Base-by-base conservation (phyloP, 2,888 invertebrate species). In the Tridacna crocea region DNA sequence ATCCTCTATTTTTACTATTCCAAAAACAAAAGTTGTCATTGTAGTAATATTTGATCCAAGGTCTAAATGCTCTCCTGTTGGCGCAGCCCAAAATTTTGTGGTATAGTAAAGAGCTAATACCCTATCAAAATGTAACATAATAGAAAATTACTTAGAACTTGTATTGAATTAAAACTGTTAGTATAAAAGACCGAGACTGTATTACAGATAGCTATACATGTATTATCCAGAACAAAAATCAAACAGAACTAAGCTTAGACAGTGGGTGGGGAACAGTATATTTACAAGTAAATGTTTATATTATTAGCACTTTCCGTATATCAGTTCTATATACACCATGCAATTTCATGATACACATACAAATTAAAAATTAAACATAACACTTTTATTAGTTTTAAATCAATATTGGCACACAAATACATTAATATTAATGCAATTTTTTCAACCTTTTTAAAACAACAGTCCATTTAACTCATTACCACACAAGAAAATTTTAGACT, bases 221-320 rank as follows among this genome's bases (percentile, higher is more conserved):
- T 36, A 36, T 36, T 36, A 36, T 36, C 36, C 36, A 36, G 36
- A 36, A 36, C 36, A 36, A 58, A 22, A 36, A 58, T 36, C n/a
- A 55, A 58, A 51, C 19, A 60, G n/a, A 36, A 36, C 17, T 26
- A n/a, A 22, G n/a, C 60, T 19, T 63, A 74, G 61, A 74, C 60
- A 60, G 60, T 36, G 19, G 8, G 48, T 47, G 24, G 51, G 12
- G 22, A 51, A 70, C 48, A 26, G 6, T 1, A 13, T 70, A 70
- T 70, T 70, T 70, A 70, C 70, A 70, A 51, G 70, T 70, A 70
- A 70, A 70, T 70, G 70, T 70, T 70, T 70, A 70, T 70, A 70
- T 70, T 70, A 70, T 70, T 70, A 70, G 70, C 70, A 70, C 70
- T 70, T 70, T 70, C 47, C 51, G 70, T 70, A 51, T 70, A 70